Conservation (phyloP, 2,888 invertebrate genomes). For the Pterostichus madidus region DNA sequence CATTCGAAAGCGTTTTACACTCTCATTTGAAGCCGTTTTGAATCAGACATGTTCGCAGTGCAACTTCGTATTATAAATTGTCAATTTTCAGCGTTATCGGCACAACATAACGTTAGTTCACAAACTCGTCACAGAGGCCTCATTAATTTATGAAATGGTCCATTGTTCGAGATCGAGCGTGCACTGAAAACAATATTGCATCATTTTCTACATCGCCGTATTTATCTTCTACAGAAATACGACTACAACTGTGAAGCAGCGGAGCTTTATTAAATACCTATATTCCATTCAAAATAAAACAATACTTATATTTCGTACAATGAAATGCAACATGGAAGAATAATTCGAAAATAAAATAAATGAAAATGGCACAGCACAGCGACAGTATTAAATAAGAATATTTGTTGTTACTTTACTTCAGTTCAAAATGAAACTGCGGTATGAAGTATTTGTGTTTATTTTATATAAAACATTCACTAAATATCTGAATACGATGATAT, state of each 20-base stretch:
- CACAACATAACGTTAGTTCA: constrained; percentile 37
- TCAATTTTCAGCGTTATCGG: constrained; percentile 51
- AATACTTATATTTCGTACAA: constrained; percentile 2
- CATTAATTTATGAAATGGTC: constrained; percentile 54
- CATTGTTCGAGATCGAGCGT: constrained; percentile 33
- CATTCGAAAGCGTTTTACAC: neutral
- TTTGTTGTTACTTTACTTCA: neutral
- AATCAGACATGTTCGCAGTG: constrained; percentile 1
- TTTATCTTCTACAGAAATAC: constrained; percentile 35
- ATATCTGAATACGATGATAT: too few species aligned
- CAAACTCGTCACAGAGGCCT: constrained; percentile 50
- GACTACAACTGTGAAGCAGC: neutral
- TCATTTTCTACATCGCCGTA: constrained; percentile 3
- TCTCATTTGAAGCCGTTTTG: neutral
- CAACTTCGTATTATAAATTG: constrained; percentile 44
- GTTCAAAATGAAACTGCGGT: too few species aligned
- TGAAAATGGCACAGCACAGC: neutral
- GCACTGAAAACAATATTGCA: constrained; percentile 40
- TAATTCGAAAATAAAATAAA: neutral
- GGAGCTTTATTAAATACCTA: constrained; percentile 6
- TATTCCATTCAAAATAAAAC: neutral
- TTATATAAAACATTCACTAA: too few species aligned
- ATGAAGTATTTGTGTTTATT: too few species aligned
- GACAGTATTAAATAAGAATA: neutral
- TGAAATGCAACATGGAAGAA: neutral